Percentiles rank a stretch among this genome's conserved stretches.
phyloP scores from a whole-genome alignment of 2,113 vertebrate genomes.

The Copsychus sechellarum region DNA sequence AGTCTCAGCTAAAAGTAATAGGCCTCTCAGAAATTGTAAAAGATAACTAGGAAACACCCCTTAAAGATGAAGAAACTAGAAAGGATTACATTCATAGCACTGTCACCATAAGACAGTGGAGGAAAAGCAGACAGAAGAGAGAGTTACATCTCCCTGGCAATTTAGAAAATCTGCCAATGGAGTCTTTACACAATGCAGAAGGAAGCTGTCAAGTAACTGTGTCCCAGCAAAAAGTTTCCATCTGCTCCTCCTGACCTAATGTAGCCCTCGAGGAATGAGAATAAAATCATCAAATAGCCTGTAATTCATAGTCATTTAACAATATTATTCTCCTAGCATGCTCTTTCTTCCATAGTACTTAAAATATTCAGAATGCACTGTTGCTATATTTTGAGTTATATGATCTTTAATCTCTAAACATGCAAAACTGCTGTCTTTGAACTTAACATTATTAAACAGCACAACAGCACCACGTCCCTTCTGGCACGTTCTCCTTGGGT shows the following conservation, averaged over 20 bases:
- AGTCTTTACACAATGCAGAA: conserved; percentile 21
- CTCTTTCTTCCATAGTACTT: background rate
- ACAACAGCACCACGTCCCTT: background rate
- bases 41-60: background rate
- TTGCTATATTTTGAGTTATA: background rate
- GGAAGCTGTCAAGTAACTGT: conserved; percentile 29
- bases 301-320: background rate
- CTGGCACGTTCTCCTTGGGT: background rate
- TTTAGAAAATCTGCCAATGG: background rate
- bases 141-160: background rate
- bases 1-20: background rate
- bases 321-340: background rate
- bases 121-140: background rate
- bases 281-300: conserved; percentile 17
- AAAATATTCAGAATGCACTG: background rate
- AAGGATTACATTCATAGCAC: background rate
- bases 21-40: background rate
- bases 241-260: background rate
- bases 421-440: background rate
- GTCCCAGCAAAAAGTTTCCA: conserved; percentile 43
- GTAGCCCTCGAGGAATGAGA: background rate
- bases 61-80: background rate
- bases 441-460: background rate
- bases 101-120: background rate
- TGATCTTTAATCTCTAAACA: background rate